phyloP scores from a whole-genome alignment of 2,113 vertebrate genomes.

The Neofelis nebulosa region DNA sequence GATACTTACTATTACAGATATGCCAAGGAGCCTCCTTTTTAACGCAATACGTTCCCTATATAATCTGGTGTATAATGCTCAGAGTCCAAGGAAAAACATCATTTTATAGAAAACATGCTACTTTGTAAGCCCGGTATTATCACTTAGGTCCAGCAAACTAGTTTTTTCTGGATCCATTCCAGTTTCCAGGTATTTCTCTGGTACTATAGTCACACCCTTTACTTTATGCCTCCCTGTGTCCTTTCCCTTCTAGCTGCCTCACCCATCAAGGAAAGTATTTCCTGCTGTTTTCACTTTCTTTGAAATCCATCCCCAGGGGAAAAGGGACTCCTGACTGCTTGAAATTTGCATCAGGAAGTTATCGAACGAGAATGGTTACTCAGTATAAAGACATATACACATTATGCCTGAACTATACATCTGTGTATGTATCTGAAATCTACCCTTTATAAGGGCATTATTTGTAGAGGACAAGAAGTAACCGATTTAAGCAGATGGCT shows the following conservation, averaged over 20 bases:
- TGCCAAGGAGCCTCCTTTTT: neutral
- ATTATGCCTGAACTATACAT: neutral
- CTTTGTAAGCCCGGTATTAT: neutral
- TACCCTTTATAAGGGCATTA: constrained; percentile 1
- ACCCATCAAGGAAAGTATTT: constrained; percentile 48
- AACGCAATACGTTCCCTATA: neutral
- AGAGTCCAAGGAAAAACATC: constrained; percentile 43
- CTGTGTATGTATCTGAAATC: neutral
- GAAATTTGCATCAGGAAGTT: constrained; percentile 52
- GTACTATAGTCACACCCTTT: neutral
- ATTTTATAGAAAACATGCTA: constrained; percentile 42
- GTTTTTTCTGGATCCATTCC: constrained; percentile 45
- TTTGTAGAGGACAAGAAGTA: constrained; percentile 45
- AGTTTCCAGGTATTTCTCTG: constrained; percentile 52
- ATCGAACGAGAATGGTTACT: constrained; percentile 53
- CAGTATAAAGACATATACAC: neutral
- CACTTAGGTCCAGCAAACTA: neutral
- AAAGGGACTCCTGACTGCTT: neutral
- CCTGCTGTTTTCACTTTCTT: constrained; percentile 43
- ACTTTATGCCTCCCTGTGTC: neutral
- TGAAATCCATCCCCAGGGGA: constrained; percentile 42
- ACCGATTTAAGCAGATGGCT: constrained; percentile 45
- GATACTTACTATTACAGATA: neutral
- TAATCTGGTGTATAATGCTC: neutral
- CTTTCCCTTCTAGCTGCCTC: neutral